Conservation (phyloP, 2,888 invertebrate species). For the Hemithea aestivaria region DNA sequence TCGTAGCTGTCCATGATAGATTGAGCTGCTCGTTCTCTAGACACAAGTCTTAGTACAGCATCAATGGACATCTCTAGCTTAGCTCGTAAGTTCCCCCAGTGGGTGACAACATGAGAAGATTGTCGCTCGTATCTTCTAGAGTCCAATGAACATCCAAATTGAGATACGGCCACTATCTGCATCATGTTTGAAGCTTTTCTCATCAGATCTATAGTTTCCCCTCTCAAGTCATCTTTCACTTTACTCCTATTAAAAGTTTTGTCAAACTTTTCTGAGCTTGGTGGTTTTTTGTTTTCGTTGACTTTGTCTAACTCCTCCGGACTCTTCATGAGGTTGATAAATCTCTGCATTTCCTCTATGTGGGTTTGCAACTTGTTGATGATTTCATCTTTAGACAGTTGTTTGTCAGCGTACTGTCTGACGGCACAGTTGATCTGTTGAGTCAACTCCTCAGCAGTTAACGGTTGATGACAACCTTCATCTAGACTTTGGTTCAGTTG, state of each 20-base stretch:
- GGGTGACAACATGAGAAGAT: conserved; percentile 90
- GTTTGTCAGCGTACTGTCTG: conserved; percentile 93
- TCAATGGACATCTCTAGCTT: conserved; percentile 93
- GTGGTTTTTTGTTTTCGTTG: conserved; percentile 48
- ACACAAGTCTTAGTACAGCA: conserved; percentile 81
- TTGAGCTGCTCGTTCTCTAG: conserved; percentile 68
- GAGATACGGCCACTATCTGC: conserved; percentile 95
- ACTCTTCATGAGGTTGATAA: conserved; percentile 96
- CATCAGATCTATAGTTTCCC: conserved; percentile 86
- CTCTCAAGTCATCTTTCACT: conserved; percentile 64
- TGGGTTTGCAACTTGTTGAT: conserved; percentile 97
- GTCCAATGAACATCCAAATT: conserved; percentile 91
- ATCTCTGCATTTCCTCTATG: conserved; percentile 97
- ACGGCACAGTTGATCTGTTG: conserved; percentile 94
- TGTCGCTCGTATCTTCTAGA: conserved; percentile 89
- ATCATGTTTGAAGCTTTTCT: conserved; percentile 92
- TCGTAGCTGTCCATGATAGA: conserved; percentile 77
- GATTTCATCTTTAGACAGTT: conserved; percentile 97
- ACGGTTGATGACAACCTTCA: conserved; percentile 84
- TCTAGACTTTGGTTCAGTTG: conserved; percentile 93
- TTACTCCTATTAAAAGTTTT: conserved; percentile 57
- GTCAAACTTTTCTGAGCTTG: conserved; percentile 56
- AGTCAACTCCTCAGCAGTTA: conserved; percentile 90
- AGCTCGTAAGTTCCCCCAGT: conserved; percentile 98
- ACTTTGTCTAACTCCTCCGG: conserved; percentile 73